Evolutionary conservation across 2,797 vertebrate species (phyloP), one percentile per base, ranked within the genome.

Genomic region (Scolopax bukidnonensis): DNA sequence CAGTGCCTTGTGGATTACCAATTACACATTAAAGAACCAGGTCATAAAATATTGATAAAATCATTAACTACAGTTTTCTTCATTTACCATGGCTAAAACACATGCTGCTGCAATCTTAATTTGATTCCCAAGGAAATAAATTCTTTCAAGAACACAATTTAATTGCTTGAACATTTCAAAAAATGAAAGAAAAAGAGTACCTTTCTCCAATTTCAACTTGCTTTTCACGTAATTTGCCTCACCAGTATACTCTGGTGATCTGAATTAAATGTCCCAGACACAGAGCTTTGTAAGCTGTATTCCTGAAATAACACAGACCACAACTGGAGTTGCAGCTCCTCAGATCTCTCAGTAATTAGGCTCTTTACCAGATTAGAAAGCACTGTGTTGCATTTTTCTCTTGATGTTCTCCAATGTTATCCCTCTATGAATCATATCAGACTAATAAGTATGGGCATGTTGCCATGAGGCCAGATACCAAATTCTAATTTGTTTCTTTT

Each of bases 1-100:
- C 41, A 60, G 41, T 80, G 93, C 76, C 91, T 86, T 75, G 47
- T 92, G 59, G 64, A 83, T 92, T 87, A 93, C 50, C 87, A 73
- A 75, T 96, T 95, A 86, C 36, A 87, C 41, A 84, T 77, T 92
- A 96, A 96, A 96, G 92, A 87, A 91, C 21, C 74, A 87, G 84
- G 50, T 76, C 60, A 96, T 84, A 85, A 96, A 97, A 96, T 95
- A 96, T 95, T 97, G 93, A 96, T 97, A 65, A 96, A 95, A 95
- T 94, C 94, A 92, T 97, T 96, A 96, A 95, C 53, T 96, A 84
- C 41, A 81, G 11, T 93, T 96, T 94, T 92, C 63, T 80, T 45
- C 87, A 73, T 93, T 96, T 97, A 95, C 65, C 30, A 81, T 91
- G 63, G 89, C 70, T 94, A 73, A 67, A 93, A 69, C 70, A 95